Evolutionary conservation across 2,113 vertebrate species (phyloP), one percentile per base, ranked within the genome.

Genomic region (Ciconia maguari): DNA sequence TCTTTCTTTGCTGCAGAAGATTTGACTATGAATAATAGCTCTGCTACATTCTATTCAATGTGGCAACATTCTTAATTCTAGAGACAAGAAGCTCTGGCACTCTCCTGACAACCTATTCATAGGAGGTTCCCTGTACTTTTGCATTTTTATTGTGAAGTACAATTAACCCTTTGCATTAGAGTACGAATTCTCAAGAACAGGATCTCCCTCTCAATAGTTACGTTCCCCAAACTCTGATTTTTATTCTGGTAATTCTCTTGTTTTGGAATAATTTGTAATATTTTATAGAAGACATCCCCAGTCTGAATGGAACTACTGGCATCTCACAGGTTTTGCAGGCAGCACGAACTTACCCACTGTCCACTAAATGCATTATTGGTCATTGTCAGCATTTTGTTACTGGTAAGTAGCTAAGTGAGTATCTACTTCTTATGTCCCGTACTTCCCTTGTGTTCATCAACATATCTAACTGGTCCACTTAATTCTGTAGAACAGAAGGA

Each of bases 391-490:
- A 38, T 66, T 66, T 9, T 54, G 6, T 58, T 32, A 58, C 9
- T 20, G 36, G 13, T 65, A 75, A 88, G 44, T 42, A 85, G 7
- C 12, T 46, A 60, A 68, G 21, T 84, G 3, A 87, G 19, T 52
- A 32, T 30, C 11, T 74, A 0, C 3, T 34, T 49, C 48, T 49
- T 36, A 34, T 9, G 18, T 44, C 32, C 22, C 0, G 0, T 58
- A 34, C 13, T 69, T 69, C 41, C 14, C 20, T 74, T 75, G 21
- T 41, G 6, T 30, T 51, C n/a, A 70, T 60, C 55, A 84, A 19
- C 11, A 10, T 36, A 66, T 21, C 44, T 27, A 62, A 58, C 26
- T 62, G 11, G 8, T 44, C 24, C 30, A 34, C 38, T 72, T 55
- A 29, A 49, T 65, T 81, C 19, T 74, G n/a, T 42, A 32, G 13